Conservation (phyloP, 2,888 invertebrate genomes). For the Ariolimax columbianus region DNA sequence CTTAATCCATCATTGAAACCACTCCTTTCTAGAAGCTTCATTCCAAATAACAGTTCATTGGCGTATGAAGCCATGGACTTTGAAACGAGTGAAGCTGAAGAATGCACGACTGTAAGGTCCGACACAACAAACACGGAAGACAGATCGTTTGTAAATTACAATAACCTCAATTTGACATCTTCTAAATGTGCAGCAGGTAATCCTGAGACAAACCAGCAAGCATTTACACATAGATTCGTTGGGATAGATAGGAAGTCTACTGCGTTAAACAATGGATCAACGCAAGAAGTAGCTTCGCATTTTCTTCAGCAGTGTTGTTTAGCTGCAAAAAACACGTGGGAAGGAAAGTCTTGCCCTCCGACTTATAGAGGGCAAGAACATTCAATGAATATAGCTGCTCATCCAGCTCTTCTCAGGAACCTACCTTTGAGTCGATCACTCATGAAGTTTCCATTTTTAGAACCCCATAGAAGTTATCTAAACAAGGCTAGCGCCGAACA, state of each 20-base stretch:
- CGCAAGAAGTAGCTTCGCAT: background rate
- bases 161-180: too few relatives aligned
- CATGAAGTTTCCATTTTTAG: background rate
- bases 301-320: background rate
- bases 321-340: background rate
- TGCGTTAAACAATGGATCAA: background rate
- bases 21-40: background rate
- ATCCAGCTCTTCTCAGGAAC: conserved; percentile 23
- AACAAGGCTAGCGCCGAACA: conserved; percentile 3
- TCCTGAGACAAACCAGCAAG: background rate
- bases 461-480: background rate
- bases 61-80: background rate
- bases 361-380: too few relatives aligned
- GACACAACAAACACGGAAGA: background rate
- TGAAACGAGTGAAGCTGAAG: conserved; percentile 13
- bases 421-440: conserved; percentile 3
- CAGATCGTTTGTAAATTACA: too few relatives aligned
- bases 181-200: too few relatives aligned
- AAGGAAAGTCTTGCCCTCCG: too few relatives aligned
- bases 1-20: background rate
- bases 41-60: background rate
- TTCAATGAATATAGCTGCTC: too few relatives aligned
- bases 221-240: background rate
- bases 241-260: background rate
- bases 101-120: background rate